Evolutionary conservation across 2,797 vertebrate genomes (phyloP), one percentile per base, ranked within the genome.

Genomic region (Odontamblyopus rebecca): DNA sequence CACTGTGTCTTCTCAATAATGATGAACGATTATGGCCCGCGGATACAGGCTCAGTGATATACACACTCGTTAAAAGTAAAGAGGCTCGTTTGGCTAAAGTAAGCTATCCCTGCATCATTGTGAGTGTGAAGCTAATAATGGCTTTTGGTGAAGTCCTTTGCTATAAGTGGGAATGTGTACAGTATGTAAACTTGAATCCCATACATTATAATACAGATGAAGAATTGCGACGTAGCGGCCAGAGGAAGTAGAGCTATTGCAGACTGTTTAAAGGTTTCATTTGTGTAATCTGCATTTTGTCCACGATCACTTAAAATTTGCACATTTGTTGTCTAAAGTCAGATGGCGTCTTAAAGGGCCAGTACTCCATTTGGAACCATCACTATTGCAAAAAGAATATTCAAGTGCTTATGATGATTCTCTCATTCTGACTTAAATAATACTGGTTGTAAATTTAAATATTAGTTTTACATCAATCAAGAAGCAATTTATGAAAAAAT

Each of bases 51-150:
- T 90, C 91, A 89, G 90, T 93, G 92, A 93, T 93, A 77, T 83
- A 93, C 89, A 88, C 75, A 85, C 88, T 93, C 82, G 84, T 93
- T 93, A 93, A 93, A 92, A 84, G 76, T 83, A 90, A 91, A 90
- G 76, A 80, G 82, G 54, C 78, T 86, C 79, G 71, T 91, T 93
- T 77, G 73, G 70, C 82, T 75, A 61, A 85, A 78, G 78, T 88
- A 91, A 92, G 87, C 89, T 88, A 88, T 89, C 79, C 88, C 86
- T 89, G 76, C 89, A 89, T 91, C 84, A 89, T 83, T 87, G 86
- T 85, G 83, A 89, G 88, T 84, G 88, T 85, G 80, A 84, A 92
- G 89, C 84, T 91, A 91, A 89, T 93, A 90, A 92, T 74, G 63
- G 79, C 85, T 87, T 72, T 79, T 74, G 75, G 85, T 26, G 73